Base-by-base conservation (phyloP, 2,113 vertebrate genomes). In the Phasianus colchicus region DNA sequence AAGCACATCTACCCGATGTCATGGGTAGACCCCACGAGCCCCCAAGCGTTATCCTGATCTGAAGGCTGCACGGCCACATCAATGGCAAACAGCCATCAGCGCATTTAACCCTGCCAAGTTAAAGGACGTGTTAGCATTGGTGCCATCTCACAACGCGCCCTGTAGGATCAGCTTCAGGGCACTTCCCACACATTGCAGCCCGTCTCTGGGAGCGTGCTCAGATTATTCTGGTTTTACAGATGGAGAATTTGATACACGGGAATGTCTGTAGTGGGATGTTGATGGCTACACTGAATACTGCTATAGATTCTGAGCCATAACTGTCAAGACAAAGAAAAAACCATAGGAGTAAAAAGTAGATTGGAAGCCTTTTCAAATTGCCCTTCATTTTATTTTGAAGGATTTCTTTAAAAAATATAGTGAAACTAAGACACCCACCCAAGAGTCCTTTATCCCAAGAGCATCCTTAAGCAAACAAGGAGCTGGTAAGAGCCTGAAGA, bases 1-100 rank as follows among this genome's bases (percentile, higher is more conserved):
- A 36, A 75, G 47, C 2, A 0, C 0, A 0, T 55, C 45, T 50
- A 40, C 50, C 38, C 0, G 0, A 58, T 0, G 0, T 43, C 58
- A 19, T 0, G 0, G 10, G 50, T 60, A 93, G 73, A 60, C 0
- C 2, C 34, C 30, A 0, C 3, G 2, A 0, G 13, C 38, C 50
- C 54, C 58, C 0, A 0, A 70, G 45, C 5, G 3, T 16, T 21
- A 2, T 19, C 38, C 57, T 38, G 19, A 55, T 1, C 19, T 17
- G 8, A 76, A 52, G 72, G 29, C 24, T 54, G 43, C 20, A 10
- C 27, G 61, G 29, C 19, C 78, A 55, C 45, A 54, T 5, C 20
- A 16, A 27, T 6, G 71, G 61, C 42, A 47, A 60, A 22, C 30
- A 43, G 34, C 47, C 9, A 0, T n/a, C 36, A 38, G 71, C 17